These are phyloP conservation scores for Semaprochilodus insignis DNA, from an alignment of 2,797 vertebrate species.

Conservation along the genomic window DNA sequence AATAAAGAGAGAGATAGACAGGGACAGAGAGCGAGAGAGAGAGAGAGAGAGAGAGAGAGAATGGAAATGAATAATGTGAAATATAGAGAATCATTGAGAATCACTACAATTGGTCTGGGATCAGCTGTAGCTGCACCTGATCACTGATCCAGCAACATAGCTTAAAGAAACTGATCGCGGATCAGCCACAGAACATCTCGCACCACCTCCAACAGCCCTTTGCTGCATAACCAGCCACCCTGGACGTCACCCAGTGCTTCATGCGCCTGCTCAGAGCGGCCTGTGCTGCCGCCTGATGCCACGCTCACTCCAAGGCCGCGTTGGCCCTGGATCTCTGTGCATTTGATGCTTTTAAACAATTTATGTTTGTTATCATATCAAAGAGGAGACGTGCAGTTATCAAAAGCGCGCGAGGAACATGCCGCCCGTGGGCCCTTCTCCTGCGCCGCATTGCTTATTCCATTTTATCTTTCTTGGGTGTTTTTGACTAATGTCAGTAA, in stretches of 20 bases:
- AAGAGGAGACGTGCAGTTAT: slow-evolving; percentile 92
- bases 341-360: slow-evolving; percentile 98
- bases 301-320: neutral
- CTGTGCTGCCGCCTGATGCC: neutral
- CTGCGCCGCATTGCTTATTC: slow-evolving; percentile 95
- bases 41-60: neutral
- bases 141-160: neutral
- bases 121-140: too few species aligned
- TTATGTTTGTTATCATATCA: slow-evolving; percentile 99
- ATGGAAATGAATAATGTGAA: too few species aligned
- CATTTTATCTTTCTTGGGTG: slow-evolving; percentile 96
- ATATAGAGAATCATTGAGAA: too few species aligned
- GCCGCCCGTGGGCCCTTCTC: slow-evolving; percentile 88
- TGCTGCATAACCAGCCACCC: neutral
- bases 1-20: neutral
- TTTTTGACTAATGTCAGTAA: slow-evolving; percentile 99
- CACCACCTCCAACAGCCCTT: neutral
- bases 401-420: slow-evolving; percentile 88
- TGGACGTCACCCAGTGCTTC: neutral
- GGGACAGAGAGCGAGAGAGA: neutral
- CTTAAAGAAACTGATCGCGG: slow-evolving; percentile 12
- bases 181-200: neutral
- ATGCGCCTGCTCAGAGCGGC: neutral
- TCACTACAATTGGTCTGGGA: too few species aligned
- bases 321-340: slow-evolving; percentile 60